Evolutionary conservation across 2,888 invertebrate genomes (phyloP), one percentile per base, ranked within the genome.

Genomic region (Andricus quercusramuli): DNA sequence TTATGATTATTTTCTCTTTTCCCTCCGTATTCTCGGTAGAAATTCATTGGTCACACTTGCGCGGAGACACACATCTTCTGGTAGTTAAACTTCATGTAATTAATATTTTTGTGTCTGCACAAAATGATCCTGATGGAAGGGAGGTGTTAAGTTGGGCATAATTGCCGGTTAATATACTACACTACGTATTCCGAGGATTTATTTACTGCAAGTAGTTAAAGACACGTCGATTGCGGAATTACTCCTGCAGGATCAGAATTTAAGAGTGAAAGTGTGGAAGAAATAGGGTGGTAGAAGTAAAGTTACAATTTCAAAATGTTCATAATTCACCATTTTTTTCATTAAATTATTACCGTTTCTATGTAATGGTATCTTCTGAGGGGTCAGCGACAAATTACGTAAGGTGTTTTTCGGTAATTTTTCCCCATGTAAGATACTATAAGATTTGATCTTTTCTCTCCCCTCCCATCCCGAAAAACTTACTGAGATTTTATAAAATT

Each of bases 41-140:
- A 74, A 74, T 74, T 51, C 74, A 74, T 74, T 74, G 56, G 74
- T 59, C 56, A 74, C 67, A 67, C 67, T 67, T 67, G 67, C 41
- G 67, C 67, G 67, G 67, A 67, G 67, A 67, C 67, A 67, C 74
- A 74, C 74, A 74, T 74, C 74, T 56, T 59, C 29, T 56, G 74
- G 74, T 32, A 74, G 32, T 74, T 74, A 74, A 74, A 74, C 32
- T 74, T 74, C 74, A 74, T 74, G 74, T 74, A 74, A 56, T 74
- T 74, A 74, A 74, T 74, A 74, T 74, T 74, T 74, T 74, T 74
- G 32, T 56, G 56, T 37, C 74, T 59, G 37, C 32, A 32, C 22
- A 51, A 37, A 70, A 74, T 74, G 68, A 3, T 68, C 47, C 68
- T 44, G 37, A 37, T 37, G 47, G 47, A 47, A 47, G 47, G 32